Percentiles rank a stretch among this genome's conserved stretches.
Conservation (phyloP, 2,888 invertebrate species). For the Drepanosiphum platanoidis region DNA sequence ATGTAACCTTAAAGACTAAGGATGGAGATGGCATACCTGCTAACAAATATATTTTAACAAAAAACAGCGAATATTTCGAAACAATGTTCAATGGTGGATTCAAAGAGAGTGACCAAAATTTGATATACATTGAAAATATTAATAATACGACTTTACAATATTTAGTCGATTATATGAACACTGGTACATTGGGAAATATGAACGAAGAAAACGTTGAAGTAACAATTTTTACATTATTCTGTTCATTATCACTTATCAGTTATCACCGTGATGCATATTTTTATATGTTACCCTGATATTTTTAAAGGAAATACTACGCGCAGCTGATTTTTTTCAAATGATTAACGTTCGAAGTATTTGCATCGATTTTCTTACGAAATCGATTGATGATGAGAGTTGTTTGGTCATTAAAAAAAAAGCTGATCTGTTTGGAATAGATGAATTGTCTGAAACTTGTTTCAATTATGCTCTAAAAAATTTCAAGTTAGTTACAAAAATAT, state of each 20-base stretch:
- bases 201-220: not conserved
- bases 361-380: not conserved
- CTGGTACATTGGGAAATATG: not conserved
- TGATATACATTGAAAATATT: not conserved
- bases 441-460: not conserved
- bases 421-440: not conserved
- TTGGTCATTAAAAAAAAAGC: not conserved
- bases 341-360: not conserved
- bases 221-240: not conserved
- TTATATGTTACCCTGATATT: not conserved
- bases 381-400: not conserved
- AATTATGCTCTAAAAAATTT: not conserved
- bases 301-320: not conserved
- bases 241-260: not conserved
- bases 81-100: not conserved
- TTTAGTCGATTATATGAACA: conserved; percentile 6
- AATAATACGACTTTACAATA: not conserved
- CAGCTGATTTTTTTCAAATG: not conserved
- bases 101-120: not conserved
- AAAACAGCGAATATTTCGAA: not conserved
- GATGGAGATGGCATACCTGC: not conserved
- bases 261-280: not conserved
- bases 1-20: not conserved
- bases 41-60: not conserved
- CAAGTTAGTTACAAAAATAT: not conserved